A percentile compares a stretch with the other conserved stretches of the same genome.
Conservation (phyloP, 1,140 invertebrate genomes). For the Drosophila rhopaloa region DNA sequence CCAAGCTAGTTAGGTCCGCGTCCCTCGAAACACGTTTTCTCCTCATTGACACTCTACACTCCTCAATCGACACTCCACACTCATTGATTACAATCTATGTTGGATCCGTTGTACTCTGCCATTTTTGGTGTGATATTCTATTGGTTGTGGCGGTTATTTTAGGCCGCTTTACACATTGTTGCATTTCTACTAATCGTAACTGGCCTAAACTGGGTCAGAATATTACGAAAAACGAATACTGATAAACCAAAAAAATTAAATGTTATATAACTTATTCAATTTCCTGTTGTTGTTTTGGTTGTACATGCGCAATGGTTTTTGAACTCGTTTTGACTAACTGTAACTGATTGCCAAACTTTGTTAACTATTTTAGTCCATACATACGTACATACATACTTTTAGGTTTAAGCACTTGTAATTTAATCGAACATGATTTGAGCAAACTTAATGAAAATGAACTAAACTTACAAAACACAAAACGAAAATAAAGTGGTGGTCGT, state of each 20-base stretch:
- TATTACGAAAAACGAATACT: conserved; percentile 35
- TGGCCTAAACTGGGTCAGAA: conserved; percentile 12
- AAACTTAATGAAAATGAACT: conserved; percentile 79
- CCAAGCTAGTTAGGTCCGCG: conserved; percentile 71
- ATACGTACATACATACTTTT: conserved; percentile 73
- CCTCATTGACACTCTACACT: conserved; percentile 35
- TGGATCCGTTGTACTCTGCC: conserved; percentile 78
- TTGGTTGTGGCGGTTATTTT: conserved; percentile 81
- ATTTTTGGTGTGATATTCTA: conserved; percentile 84
- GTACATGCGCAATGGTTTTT: conserved; percentile 53
- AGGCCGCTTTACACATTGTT: conserved; percentile 79
- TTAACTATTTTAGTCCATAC: conserved; percentile 82
- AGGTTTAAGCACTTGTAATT: conserved; percentile 79
- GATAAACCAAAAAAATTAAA: conserved; percentile 25
- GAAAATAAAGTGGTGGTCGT: conserved; percentile 80
- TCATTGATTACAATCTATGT: conserved; percentile 61
- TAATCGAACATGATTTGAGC: conserved; percentile 80
- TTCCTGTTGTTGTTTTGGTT: conserved; percentile 76
- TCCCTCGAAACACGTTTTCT: conserved; percentile 49
- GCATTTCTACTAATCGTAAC: conserved; percentile 69
- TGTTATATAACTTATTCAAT: conserved; percentile 58
- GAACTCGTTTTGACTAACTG: conserved; percentile 66
- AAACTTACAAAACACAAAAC: conserved; percentile 70
- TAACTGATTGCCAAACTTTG: conserved; percentile 71
- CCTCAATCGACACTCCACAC: conserved; percentile 22